Evolutionary conservation across 1,140 invertebrate species (phyloP).

Genomic region (Eumeta japonica): DNA sequence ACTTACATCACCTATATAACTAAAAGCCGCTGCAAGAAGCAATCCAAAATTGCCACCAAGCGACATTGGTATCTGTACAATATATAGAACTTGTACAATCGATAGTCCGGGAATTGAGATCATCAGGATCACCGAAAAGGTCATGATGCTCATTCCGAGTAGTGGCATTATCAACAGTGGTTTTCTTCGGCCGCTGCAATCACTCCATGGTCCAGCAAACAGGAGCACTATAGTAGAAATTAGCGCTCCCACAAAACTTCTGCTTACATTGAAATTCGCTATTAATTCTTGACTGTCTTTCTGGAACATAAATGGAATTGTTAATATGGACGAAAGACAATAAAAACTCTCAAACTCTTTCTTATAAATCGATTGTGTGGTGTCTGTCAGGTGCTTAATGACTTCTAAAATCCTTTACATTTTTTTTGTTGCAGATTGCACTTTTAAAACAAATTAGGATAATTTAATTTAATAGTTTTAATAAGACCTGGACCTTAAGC

Average conservation of each 20-base stretch:
- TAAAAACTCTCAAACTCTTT: too few species aligned
- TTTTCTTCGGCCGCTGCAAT: slow-evolving; percentile 49
- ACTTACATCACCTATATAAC: slow-evolving; percentile 51
- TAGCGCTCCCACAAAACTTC: slow-evolving; percentile 43
- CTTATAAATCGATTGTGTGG: too few species aligned
- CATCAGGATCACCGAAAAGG: slow-evolving; percentile 33
- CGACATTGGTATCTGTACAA: slow-evolving; percentile 45
- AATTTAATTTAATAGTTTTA: neutral
- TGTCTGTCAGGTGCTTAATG: too few species aligned
- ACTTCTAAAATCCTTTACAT: too few species aligned
- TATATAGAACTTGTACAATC: slow-evolving; percentile 38
- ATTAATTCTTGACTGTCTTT: slow-evolving; percentile 44
- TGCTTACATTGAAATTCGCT: slow-evolving; percentile 36
- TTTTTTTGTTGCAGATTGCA: neutral
- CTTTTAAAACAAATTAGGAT: neutral
- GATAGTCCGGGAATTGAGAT: slow-evolving; percentile 41
- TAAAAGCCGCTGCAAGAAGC: slow-evolving; percentile 40
- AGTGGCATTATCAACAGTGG: slow-evolving; percentile 46
- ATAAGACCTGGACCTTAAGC: too few species aligned
- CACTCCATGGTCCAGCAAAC: slow-evolving; percentile 53
- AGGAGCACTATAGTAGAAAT: slow-evolving; percentile 39
- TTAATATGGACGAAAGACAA: too few species aligned
- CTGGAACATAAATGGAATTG: too few species aligned
- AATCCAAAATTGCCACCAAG: slow-evolving; percentile 49
- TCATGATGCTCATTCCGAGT: slow-evolving; percentile 44